A percentile compares a stretch with the other conserved stretches of the same genome.
These are phyloP conservation scores for Semnornis frantzii DNA, from an alignment of 2,113 vertebrate genomes.

Conservation along the genomic window DNA sequence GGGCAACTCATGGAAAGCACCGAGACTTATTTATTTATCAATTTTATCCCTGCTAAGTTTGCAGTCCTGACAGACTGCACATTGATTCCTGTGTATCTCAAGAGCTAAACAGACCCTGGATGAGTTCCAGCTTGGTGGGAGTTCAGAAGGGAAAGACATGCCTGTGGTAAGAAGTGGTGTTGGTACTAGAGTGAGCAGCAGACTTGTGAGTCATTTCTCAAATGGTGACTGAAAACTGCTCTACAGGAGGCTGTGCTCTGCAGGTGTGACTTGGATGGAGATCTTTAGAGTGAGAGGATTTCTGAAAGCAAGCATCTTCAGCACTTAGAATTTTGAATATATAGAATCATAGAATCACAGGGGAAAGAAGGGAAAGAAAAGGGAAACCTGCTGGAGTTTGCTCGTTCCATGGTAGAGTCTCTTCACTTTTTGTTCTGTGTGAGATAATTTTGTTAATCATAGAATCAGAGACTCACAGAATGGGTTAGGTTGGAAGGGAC, in stretches of 20 bases:
- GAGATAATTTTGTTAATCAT: no score
- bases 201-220: conserved; percentile 36
- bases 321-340: neutral
- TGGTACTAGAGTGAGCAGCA: conserved; percentile 32
- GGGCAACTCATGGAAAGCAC: neutral
- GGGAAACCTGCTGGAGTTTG: no score
- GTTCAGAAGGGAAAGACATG: neutral
- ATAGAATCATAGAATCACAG: no score
- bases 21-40: conserved; percentile 26
- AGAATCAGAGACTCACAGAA: no score
- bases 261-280: neutral
- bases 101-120: conserved; percentile 30
- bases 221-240: neutral
- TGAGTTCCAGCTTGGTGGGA: conserved; percentile 33
- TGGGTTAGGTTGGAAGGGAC: no score
- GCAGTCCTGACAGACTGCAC: neutral
- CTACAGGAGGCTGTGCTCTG: neutral
- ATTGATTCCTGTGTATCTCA: neutral
- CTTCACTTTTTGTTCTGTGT: no score
- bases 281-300: neutral
- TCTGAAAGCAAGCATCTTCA: neutral
- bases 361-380: no score
- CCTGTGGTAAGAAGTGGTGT: conserved; percentile 33
- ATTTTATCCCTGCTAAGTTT: neutral
- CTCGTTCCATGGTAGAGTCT: no score